Base-by-base conservation (phyloP, 2,113 vertebrate genomes). In the Hassar affinis region DNA sequence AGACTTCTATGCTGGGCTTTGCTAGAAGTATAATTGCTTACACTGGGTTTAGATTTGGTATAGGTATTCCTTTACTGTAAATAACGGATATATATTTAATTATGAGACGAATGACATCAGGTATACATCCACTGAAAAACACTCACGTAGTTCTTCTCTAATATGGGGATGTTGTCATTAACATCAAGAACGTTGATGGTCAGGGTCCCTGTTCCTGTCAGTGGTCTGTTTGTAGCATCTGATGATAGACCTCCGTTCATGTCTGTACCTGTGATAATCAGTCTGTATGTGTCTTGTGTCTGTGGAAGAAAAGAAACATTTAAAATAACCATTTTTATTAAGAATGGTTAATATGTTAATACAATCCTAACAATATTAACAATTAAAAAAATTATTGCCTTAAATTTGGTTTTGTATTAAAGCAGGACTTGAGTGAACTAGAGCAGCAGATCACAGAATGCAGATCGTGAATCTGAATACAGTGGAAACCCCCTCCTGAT, bases 91-190 rank as follows among this genome's bases (percentile, higher is more conserved):
- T 71, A 15, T 15, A 49, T 15, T 8, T n/a, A 11, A n/a, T 15
- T 6, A 30, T 17, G n/a, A 51, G 2, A 56, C 0, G n/a, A 42
- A 57, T 11, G 3, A 42, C 38, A 3, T 6, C 11, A 27, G 2
- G 3, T 15, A 38, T 6, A 2, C 11, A 78, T 3, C 25, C 11
- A 47, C n/a, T 6, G 8, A 62, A 89, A 42, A 4, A 45, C 5
- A 71, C 95, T 91, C 93, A 99, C 98, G 18, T 74, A 89, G 38
- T 92, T 94, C 85, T 94, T 93, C 87, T 96, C 94, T 87, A 98
- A 87, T 0, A 74, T 92, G 15, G 98, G 97, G 72, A 97, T 85
- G 83, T 99, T 98, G 90, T 99, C 98, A 3, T 99, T 99, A 89
- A 98, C 95, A 62, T 99, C 98, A 3, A 91, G 66, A 77, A 99